A percentile compares a stretch with the other conserved stretches of the same genome.
phyloP scores from a whole-genome alignment of 2,888 invertebrate species.

The Troides aeacus region DNA sequence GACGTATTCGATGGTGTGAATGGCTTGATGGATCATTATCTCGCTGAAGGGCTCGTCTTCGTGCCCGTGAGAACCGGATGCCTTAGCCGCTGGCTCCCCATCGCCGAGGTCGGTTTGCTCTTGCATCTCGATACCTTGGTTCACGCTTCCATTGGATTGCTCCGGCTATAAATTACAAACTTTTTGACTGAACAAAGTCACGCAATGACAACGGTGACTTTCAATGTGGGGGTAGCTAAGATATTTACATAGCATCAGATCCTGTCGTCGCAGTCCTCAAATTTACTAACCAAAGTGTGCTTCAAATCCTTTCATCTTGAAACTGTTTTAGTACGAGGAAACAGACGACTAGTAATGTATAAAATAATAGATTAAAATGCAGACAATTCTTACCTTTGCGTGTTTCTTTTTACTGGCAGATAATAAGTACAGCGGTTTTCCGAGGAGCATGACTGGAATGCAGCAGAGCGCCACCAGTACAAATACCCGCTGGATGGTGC shows the following conservation, averaged over 20 bases:
- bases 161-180: constrained; percentile 51
- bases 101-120: constrained; percentile 68
- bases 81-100: constrained; percentile 40
- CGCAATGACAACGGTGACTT: too few relatives aligned
- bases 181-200: neutral
- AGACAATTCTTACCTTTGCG: constrained; percentile 51
- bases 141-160: constrained; percentile 81
- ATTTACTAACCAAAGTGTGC: too few relatives aligned
- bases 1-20: constrained; percentile 98
- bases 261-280: too few relatives aligned
- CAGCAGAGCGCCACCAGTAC: constrained; percentile 90
- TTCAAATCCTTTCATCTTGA: too few relatives aligned
- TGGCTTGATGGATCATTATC: constrained; percentile 94
- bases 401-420: constrained; percentile 54
- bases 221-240: too few relatives aligned
- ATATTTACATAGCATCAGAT: too few relatives aligned
- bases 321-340: too few relatives aligned
- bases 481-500: constrained; percentile 85
- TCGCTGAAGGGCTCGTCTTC: constrained; percentile 89
- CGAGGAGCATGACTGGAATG: constrained; percentile 95
- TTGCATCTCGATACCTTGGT: constrained; percentile 84
- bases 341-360: neutral
- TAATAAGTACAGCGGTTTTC: constrained; percentile 91
- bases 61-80: constrained; percentile 49
- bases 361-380: neutral